Evolutionary conservation across 2,797 vertebrate species (phyloP).

Genomic region (Limosa lapponica): DNA sequence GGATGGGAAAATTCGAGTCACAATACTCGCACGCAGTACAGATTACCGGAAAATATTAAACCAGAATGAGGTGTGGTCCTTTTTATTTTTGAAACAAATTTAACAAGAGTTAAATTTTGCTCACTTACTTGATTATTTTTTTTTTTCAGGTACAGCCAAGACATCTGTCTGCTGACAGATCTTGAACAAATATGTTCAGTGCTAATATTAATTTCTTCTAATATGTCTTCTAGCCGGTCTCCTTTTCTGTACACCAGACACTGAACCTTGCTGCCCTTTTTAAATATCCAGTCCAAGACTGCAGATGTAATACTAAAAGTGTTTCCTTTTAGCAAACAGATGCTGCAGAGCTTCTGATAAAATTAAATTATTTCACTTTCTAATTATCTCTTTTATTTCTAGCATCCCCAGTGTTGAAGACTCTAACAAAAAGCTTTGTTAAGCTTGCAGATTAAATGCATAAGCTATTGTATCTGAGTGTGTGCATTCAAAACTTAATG

Average conservation of each 20-base stretch:
- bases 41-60: constrained; percentile 94
- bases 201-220: background rate
- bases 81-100: background rate
- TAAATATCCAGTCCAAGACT: background rate
- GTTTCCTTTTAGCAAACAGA: constrained; percentile 40
- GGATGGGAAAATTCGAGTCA: constrained; percentile 92
- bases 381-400: constrained; percentile 2
- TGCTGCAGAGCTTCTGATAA: background rate
- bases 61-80: constrained; percentile 88
- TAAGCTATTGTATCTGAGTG: background rate
- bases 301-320: constrained; percentile 32
- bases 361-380: background rate
- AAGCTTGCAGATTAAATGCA: background rate
- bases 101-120: background rate
- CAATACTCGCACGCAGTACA: constrained; percentile 93
- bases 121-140: background rate
- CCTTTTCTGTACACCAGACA: background rate
- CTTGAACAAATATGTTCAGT: background rate
- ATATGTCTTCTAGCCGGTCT: background rate
- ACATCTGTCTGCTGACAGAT: background rate
- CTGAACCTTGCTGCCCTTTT: constrained; percentile 17
- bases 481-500: background rate
- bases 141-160: background rate
- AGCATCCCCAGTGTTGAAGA: background rate
- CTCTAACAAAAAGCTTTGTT: background rate